Conservation (phyloP, 2,797 vertebrate genomes). For the Eulemur coronatus region DNA sequence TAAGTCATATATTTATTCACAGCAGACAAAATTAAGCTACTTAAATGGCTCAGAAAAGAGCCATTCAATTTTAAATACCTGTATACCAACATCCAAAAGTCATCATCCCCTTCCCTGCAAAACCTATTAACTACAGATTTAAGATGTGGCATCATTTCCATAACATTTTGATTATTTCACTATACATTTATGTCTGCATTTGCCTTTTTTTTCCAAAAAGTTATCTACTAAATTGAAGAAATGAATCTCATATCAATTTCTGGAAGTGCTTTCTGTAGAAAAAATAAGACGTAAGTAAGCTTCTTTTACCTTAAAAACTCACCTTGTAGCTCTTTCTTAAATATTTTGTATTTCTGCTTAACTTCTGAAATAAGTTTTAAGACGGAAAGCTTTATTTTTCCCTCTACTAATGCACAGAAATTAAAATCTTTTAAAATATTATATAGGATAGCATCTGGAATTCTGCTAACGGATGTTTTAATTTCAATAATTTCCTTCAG, state of each 20-base stretch:
- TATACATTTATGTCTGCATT: background rate
- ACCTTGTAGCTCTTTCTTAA: background rate
- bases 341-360: conserved; percentile 40
- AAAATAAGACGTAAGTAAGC: background rate
- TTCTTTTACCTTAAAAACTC: conserved; percentile 45
- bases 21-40: conserved; percentile 11
- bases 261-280: background rate
- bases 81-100: background rate
- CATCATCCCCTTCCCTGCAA: background rate
- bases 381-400: background rate
- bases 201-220: conserved; percentile 8
- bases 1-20: background rate
- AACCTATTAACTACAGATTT: background rate
- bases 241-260: background rate
- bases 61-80: conserved; percentile 45
- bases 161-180: background rate
- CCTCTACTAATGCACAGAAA: background rate
- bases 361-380: background rate
- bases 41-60: background rate
- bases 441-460: background rate
- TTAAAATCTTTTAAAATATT: conserved; percentile 53
- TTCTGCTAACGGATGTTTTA: conserved; percentile 38
- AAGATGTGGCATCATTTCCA: background rate
- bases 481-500: conserved; percentile 60
- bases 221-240: background rate